phyloP scores from a whole-genome alignment of 2,888 invertebrate species.

The Lasioglossum pauxillum region DNA sequence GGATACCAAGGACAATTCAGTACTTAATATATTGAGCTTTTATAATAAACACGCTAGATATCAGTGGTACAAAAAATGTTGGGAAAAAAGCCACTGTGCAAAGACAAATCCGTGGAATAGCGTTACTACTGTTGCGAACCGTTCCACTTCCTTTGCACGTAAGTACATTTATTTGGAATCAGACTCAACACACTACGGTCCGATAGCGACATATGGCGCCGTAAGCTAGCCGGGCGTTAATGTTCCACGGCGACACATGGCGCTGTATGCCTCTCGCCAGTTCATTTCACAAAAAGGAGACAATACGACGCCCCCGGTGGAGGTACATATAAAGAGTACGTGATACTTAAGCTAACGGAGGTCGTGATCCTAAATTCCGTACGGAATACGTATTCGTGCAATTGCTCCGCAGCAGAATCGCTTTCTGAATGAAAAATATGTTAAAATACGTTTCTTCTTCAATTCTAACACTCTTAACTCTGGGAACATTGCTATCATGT shows the following conservation, averaged over 20 bases:
- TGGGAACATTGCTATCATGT: not conserved
- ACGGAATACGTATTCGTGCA: not conserved
- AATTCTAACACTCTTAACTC: not conserved
- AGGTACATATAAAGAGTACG: not conserved
- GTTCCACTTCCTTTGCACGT: not conserved
- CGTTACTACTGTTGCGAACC: not conserved
- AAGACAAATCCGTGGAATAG: not conserved
- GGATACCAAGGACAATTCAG: no score
- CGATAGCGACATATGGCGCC: conserved; percentile 9
- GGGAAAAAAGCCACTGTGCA: not conserved
- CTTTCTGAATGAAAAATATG: not conserved
- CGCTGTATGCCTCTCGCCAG: not conserved
- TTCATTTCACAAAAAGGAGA: conserved; percentile 9
- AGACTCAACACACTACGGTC: not conserved
- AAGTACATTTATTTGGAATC: not conserved
- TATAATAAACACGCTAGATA: no score
- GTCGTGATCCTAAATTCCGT: not conserved
- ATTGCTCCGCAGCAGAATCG: not conserved
- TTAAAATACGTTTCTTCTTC: not conserved
- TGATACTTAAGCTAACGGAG: not conserved
- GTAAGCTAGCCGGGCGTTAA: not conserved
- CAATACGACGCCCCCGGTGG: not conserved
- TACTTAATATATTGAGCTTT: no score
- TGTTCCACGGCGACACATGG: conserved; percentile 4
- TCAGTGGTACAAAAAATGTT: not conserved